Conservation (phyloP, 2,888 invertebrate species). For the Platycheirus rosarum region DNA sequence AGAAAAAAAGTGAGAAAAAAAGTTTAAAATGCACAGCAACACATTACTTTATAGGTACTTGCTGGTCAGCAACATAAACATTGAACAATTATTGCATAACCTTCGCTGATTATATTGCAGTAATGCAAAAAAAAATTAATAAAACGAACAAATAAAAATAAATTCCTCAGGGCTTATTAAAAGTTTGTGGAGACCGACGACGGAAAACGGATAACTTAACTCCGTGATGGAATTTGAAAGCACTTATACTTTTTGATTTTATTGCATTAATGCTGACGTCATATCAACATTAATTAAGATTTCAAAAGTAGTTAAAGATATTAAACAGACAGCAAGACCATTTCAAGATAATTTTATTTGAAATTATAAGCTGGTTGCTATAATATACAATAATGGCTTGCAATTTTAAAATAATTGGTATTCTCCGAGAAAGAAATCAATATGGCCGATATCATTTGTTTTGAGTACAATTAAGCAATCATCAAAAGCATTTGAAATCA, state of each 20-base stretch:
- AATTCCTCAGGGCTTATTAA: conserved; percentile 24
- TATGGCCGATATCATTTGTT: too few relatives aligned
- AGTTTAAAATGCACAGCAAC: conserved; percentile 60
- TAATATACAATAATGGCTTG: background rate
- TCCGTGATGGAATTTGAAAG: conserved; percentile 57
- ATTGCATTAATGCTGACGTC: conserved; percentile 31
- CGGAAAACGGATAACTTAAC: background rate
- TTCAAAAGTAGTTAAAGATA: conserved; percentile 3
- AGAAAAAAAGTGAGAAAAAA: conserved; percentile 33
- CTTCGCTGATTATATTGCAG: conserved; percentile 58
- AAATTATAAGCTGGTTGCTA: background rate
- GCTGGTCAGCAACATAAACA: conserved; percentile 57
- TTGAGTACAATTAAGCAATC: too few relatives aligned
- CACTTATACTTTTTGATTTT: conserved; percentile 21
- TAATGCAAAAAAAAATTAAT: conserved; percentile 12
- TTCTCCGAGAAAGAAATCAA: background rate
- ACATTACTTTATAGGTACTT: conserved; percentile 10
- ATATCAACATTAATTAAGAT: conserved; percentile 10
- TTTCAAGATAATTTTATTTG: background rate
- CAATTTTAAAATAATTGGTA: conserved; percentile 9
- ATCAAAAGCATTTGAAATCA: too few relatives aligned
- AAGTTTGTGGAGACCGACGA: background rate
- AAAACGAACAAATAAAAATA: conserved; percentile 25
- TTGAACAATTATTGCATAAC: conserved; percentile 67
- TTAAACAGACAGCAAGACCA: background rate